These are phyloP conservation scores for Pristionchus arcanus DNA, from an alignment of 2,888 invertebrate genomes.

Conservation along the genomic window DNA sequence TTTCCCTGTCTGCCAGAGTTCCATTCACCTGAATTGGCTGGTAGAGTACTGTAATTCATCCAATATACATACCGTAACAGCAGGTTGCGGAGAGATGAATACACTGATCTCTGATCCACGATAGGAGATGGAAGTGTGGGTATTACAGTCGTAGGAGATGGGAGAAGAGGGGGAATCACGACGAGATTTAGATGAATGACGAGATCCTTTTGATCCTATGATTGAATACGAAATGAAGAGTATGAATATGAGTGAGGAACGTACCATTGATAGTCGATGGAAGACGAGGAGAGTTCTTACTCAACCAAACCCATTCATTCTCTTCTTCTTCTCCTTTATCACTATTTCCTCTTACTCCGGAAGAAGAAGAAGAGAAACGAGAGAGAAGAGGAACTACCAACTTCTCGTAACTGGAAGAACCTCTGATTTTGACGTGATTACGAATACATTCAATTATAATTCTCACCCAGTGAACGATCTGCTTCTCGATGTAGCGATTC, in stretches of 20 bases:
- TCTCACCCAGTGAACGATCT: slow-evolving; percentile 53
- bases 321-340: slow-evolving; percentile 65
- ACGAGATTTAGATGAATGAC: slow-evolving; percentile 48
- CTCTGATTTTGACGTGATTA: neutral
- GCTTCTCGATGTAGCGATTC: slow-evolving; percentile 53
- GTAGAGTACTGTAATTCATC: neutral
- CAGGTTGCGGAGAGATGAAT: slow-evolving; percentile 72
- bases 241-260: neutral
- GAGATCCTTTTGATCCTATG: slow-evolving; percentile 12
- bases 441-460: neutral
- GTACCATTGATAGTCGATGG: slow-evolving; percentile 3
- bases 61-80: slow-evolving; percentile 59
- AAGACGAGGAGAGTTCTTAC: slow-evolving; percentile 41
- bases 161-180: slow-evolving; percentile 48
- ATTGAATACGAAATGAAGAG: neutral
- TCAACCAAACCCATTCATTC: slow-evolving; percentile 76
- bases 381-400: slow-evolving; percentile 75
- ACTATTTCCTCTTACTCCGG: slow-evolving; percentile 55
- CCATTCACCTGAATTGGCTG: slow-evolving; percentile 47
- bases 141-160: slow-evolving; percentile 63
- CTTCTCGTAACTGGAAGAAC: slow-evolving; percentile 72
- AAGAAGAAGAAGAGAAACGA: slow-evolving; percentile 68
- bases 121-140: slow-evolving; percentile 71
- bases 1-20: slow-evolving; percentile 52
- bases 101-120: slow-evolving; percentile 77